Conservation (phyloP, 2,797 vertebrate species). For the Halcyon smyrnensis region DNA sequence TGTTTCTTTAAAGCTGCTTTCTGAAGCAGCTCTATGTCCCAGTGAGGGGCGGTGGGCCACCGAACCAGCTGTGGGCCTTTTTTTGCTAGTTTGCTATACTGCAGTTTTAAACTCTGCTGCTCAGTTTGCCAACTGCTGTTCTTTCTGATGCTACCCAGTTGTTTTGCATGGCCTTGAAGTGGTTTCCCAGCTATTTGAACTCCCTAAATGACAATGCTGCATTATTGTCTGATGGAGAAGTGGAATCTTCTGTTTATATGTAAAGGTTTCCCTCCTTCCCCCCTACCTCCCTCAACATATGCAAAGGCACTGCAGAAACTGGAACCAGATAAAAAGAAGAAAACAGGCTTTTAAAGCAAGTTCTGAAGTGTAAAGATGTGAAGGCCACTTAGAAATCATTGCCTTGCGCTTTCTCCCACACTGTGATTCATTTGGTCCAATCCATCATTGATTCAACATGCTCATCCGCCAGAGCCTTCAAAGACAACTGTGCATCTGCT, state of each 20-base stretch:
- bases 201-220: slow-evolving; percentile 77
- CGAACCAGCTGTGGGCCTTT: slow-evolving; percentile 62
- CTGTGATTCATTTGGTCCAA: slow-evolving; percentile 82
- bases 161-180: slow-evolving; percentile 82
- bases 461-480: slow-evolving; percentile 91
- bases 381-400: slow-evolving; percentile 64
- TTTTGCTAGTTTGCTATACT: slow-evolving; percentile 64
- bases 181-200: slow-evolving; percentile 82
- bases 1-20: slow-evolving; percentile 28
- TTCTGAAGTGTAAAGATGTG: slow-evolving; percentile 81
- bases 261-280: slow-evolving; percentile 73
- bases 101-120: slow-evolving; percentile 65
- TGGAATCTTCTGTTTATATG: slow-evolving; percentile 80
- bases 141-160: slow-evolving; percentile 79
- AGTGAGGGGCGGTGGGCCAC: slow-evolving; percentile 16
- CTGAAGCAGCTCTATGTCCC: slow-evolving; percentile 18
- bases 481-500: slow-evolving; percentile 94
- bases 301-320: slow-evolving; percentile 80
- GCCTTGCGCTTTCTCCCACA: slow-evolving; percentile 65
- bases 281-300: slow-evolving; percentile 79
- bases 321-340: slow-evolving; percentile 84
- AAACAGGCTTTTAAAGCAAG: slow-evolving; percentile 75
- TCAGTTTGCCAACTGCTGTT: slow-evolving; percentile 74
- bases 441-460: slow-evolving; percentile 90
- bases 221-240: slow-evolving; percentile 76